Conservation (phyloP, 53 echinoderm and acorn worm genomes). For the Arbacia lixula region DNA sequence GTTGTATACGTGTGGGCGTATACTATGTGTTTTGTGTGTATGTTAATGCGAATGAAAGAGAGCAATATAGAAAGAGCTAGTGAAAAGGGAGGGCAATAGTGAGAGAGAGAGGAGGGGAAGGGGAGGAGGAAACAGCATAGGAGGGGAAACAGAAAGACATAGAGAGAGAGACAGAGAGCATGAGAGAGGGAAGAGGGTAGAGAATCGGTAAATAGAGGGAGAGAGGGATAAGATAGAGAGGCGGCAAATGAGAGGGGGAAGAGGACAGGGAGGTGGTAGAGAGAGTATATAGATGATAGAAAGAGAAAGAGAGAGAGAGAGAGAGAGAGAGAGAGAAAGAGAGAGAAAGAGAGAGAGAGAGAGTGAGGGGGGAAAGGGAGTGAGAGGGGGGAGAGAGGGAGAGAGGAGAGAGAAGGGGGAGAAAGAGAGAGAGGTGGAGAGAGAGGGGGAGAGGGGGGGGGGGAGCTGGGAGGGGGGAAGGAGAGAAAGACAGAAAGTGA, state of each 20-base stretch:
- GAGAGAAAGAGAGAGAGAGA: neutral
- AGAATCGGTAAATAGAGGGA: neutral
- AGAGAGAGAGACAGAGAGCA: neutral
- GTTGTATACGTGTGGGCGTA: too few species aligned
- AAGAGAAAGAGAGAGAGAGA: neutral
- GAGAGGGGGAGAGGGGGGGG: too few species aligned
- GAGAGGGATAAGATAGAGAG: neutral
- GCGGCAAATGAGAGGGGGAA: neutral
- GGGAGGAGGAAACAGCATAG: slow-evolving; percentile 11
- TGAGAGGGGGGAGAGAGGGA: neutral
- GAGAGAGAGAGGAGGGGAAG: neutral
- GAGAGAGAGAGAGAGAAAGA: neutral
- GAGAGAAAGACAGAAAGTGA: too few species aligned
- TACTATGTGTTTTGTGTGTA: too few species aligned
- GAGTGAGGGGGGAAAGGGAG: neutral
- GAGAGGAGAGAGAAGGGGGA: neutral
- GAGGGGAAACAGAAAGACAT: neutral
- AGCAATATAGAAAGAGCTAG: neutral
- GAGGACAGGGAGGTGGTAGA: neutral
- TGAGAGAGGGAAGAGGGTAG: neutral
- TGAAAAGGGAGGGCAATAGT: neutral
- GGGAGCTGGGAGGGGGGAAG: too few species aligned
- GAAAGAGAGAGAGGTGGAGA: neutral
- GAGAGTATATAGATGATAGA: neutral
- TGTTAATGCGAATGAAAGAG: too few species aligned